Evolutionary conservation across 2,888 invertebrate genomes (phyloP), one percentile per base, ranked within the genome.

Genomic region (Amorpha juglandis): DNA sequence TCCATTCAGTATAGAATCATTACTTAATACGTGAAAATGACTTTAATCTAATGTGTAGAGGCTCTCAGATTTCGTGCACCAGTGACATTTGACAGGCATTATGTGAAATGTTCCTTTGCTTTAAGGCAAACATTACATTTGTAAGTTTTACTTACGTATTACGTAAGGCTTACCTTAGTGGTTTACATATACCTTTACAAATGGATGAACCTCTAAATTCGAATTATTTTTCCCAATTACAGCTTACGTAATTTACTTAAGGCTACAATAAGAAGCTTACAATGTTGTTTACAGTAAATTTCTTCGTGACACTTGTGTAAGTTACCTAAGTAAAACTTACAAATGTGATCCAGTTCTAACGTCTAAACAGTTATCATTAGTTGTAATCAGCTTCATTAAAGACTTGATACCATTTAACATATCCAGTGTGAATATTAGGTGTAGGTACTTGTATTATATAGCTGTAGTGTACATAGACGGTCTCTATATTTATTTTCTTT

Each of bases 1-100:
- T 91, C 97, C 98, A 63, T 98, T 98, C 94, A 97, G 97, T 93
- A 98, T 98, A 95, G 98, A 98, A 86, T 97, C 97, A 68, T 91
- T 98, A 76, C 94, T 98, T 81, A 96, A 96, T 81, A 96, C 95
- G 93, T 95, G 95, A 95, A 94, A 92, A 80, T 88, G 83, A 88
- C 86, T 88, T 77, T 27, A 27, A 27, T 75, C 68, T 67, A 80
- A 80, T 81, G 80, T 74, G 78, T 78, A 86, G 89, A 91, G 89
- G 91, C 89, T 90, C 83, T 80, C 38, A 73, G 68, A 76, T 74
- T 75, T 74, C 65, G 76, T 79, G 76, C 69, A 72, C 68, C 77
- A 82, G 83, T 86, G 85, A 82, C 77, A 52, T 73, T 72, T 66
- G 65, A 65, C 77, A 79, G 79, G 84, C 83, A 80, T 84, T 86